phyloP scores from a whole-genome alignment of 2,888 invertebrate genomes.

The Calliphora vomitoria region DNA sequence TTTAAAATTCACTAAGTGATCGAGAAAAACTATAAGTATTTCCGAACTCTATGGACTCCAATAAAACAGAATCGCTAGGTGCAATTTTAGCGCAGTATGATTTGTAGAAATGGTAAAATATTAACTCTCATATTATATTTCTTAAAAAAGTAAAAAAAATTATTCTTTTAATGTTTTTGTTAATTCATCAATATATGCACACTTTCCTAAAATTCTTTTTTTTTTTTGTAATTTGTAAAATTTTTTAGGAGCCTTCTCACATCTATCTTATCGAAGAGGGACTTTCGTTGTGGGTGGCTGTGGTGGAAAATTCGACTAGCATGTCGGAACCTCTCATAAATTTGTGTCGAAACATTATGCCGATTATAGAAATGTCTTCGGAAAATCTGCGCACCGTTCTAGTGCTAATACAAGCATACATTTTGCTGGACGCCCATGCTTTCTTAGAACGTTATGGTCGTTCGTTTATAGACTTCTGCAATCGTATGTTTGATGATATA shows the following conservation, averaged over 20 bases:
- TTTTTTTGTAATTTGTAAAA: too few species aligned
- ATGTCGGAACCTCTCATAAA: conserved; percentile 89
- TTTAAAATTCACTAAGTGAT: too few species aligned
- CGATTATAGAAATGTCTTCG: conserved; percentile 91
- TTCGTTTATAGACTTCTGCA: conserved; percentile 89
- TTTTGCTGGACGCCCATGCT: conserved; percentile 91
- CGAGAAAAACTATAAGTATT: too few species aligned
- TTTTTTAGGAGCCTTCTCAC: conserved; percentile 89
- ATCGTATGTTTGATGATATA: conserved; percentile 91
- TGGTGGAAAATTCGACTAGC: conserved; percentile 90
- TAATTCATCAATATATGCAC: too few species aligned
- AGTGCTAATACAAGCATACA: conserved; percentile 92
- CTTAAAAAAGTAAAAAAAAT: too few species aligned
- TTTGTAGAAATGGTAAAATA: too few species aligned
- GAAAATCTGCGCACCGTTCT: conserved; percentile 92
- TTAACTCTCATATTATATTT: too few species aligned
- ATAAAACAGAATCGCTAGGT: too few species aligned
- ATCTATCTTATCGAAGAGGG: conserved; percentile 97
- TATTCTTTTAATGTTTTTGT: too few species aligned
- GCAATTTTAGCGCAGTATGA: too few species aligned
- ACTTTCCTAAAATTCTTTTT: too few species aligned
- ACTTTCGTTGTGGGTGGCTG: conserved; percentile 94
- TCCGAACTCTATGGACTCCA: too few species aligned
- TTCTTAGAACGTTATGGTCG: conserved; percentile 90
- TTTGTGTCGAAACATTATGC: conserved; percentile 90